Base-by-base conservation (phyloP, 2,888 invertebrate genomes). In the Colostygia pectinataria region DNA sequence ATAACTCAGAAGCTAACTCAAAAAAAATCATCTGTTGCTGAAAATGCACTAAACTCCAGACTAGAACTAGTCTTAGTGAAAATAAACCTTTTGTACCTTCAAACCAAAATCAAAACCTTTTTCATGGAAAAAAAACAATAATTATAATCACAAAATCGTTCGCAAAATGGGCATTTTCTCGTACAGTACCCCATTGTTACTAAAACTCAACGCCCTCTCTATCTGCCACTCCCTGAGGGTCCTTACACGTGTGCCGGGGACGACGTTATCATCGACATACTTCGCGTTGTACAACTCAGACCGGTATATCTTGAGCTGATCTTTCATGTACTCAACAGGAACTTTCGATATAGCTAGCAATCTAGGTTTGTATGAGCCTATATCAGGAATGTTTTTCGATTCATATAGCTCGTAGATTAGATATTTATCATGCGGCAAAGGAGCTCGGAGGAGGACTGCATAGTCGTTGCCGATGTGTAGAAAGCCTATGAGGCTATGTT, bases 141-240 rank as follows among this genome's bases (percentile, higher is more conserved):
- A 47, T 40, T 41, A 25, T 9, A 47, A 38, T 63, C 51, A 74
- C 39, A 76, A 31, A 39, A 75, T 31, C 32, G 72, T 71, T 38
- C 79, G 65, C 31, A 83, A 61, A 15, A 82, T 41, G 3, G 70
- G 63, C n/a, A 71, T 56, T 57, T 67, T 67, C 1, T 70, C 52
- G n/a, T 57, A 37, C 2, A 80, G 52, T 28, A 64, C 45, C 7
- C 60, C 62, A 4, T 53, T 42, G 8, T 64, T 61, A 2, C 60
- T 45, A 2, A 60, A 55, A 25, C 54, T 60, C 32, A 87, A 56
- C 0, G 80, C 80, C 37, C 63, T 71, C 2, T 76, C 71, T 55
- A 89, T 80, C 58, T 88, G 89, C 89, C 89, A 88, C 59, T 89
- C 89, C 31, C 83, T 72, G 25, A 88, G 41, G 0, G 82, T 84